phyloP scores from a whole-genome alignment of 1,140 invertebrate species.

The Zaprionus taronus region DNA sequence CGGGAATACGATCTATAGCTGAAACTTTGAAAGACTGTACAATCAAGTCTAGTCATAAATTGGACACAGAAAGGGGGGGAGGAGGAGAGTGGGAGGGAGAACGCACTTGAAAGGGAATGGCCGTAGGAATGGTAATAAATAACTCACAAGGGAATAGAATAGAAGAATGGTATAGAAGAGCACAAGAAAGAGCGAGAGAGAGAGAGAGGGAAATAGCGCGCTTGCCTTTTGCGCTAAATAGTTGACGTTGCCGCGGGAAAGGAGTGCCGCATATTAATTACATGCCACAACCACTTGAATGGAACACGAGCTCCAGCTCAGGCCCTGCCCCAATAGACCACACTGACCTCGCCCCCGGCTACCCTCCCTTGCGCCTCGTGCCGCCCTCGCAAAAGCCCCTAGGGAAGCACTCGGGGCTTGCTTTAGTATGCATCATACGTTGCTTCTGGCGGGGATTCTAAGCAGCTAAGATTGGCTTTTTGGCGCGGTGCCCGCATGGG shows the following conservation, averaged over 20 bases:
- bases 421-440: slow-evolving; percentile 57
- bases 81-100: not conserved
- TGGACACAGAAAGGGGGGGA: not conserved
- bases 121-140: slow-evolving; percentile 36
- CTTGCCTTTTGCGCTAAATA: slow-evolving; percentile 61
- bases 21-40: not conserved
- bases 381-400: not conserved
- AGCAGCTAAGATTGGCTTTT: slow-evolving; percentile 11
- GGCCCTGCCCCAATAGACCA: slow-evolving; percentile 7
- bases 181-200: not conserved
- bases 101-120: slow-evolving; percentile 33
- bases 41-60: slow-evolving; percentile 16
- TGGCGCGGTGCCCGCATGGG: slow-evolving; percentile 53
- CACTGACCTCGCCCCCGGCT: not conserved
- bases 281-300: slow-evolving; percentile 60
- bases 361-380: not conserved
- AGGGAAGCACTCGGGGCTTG: slow-evolving; percentile 4
- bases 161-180: not conserved
- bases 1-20: slow-evolving; percentile 11
- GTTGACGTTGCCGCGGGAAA: slow-evolving; percentile 47
- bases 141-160: slow-evolving; percentile 20
- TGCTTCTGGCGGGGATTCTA: slow-evolving; percentile 20
- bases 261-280: slow-evolving; percentile 79
- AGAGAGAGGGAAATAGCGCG: slow-evolving; percentile 1
- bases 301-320: slow-evolving; percentile 48